phyloP scores from a whole-genome alignment of 2,113 vertebrate genomes.

The Tachysurus vachellii region DNA sequence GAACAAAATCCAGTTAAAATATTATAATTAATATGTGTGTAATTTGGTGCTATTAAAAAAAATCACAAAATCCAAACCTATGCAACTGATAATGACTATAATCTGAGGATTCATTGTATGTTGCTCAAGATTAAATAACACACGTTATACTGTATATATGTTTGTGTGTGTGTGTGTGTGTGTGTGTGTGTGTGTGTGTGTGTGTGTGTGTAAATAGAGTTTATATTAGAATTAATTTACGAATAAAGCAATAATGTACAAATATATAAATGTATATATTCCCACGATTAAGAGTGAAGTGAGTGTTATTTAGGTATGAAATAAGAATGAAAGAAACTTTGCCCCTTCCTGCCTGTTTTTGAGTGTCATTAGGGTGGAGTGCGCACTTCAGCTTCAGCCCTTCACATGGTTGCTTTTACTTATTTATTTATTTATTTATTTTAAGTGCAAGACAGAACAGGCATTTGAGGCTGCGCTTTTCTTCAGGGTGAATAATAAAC shows the following conservation, averaged over 20 bases:
- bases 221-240: too few species aligned
- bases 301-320: background rate
- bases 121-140: background rate
- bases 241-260: too few species aligned
- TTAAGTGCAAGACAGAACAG: conserved; percentile 37
- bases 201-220: too few species aligned
- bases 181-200: too few species aligned
- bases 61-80: background rate
- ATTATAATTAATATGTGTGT: background rate
- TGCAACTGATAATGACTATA: too few species aligned
- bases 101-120: background rate
- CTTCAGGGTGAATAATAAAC: conserved; percentile 82
- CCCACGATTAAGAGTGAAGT: background rate
- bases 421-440: background rate
- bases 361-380: conserved; percentile 6
- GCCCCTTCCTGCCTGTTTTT: background rate
- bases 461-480: conserved; percentile 70
- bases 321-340: background rate
- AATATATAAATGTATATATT: background rate
- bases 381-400: conserved; percentile 7
- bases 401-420: conserved; percentile 12
- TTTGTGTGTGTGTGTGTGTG: too few species aligned
- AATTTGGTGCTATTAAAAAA: background rate
- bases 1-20: background rate
- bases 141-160: too few species aligned